phyloP scores from a whole-genome alignment of 2,113 vertebrate species.

The Andinoacara biseriatus region DNA sequence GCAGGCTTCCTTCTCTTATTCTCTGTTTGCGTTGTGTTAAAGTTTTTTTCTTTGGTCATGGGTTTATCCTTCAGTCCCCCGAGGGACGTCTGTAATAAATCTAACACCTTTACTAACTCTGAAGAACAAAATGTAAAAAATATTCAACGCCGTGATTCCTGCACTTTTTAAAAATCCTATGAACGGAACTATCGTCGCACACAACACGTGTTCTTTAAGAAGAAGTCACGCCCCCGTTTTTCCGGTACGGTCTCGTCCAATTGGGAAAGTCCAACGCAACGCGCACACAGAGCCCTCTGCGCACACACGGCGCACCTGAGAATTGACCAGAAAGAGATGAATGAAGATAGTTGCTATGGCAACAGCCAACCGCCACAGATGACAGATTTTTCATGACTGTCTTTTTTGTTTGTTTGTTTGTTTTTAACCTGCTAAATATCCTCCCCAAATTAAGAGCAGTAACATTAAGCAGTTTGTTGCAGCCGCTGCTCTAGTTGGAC shows the following conservation, averaged over 20 bases:
- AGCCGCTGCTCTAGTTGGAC: not conserved
- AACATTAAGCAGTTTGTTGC: not conserved
- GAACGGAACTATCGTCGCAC: not conserved
- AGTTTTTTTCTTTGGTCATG: not conserved
- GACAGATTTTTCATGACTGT: constrained; percentile 30
- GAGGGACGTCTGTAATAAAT: not conserved
- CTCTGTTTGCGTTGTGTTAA: not conserved
- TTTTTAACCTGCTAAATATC: not conserved
- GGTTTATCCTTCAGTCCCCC: not conserved
- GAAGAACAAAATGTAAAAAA: not conserved
- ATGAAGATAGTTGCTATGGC: constrained; percentile 66
- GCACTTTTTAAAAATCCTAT: not conserved
- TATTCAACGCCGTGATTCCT: not conserved
- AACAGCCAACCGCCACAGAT: constrained; percentile 37
- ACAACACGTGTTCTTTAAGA: constrained; percentile 31
- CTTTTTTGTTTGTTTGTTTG: not conserved
- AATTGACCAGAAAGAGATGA: constrained; percentile 47
- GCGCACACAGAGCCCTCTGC: constrained; percentile 32
- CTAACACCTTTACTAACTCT: not conserved
- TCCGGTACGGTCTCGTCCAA: constrained; percentile 65
- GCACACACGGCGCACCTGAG: constrained; percentile 40
- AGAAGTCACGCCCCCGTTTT: not conserved
- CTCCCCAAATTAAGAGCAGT: not conserved
- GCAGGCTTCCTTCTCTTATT: not conserved
- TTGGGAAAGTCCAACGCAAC: constrained; percentile 78